Evolutionary conservation across 1,140 invertebrate species (phyloP).

Genomic region (Lordiphosa mommai): DNA sequence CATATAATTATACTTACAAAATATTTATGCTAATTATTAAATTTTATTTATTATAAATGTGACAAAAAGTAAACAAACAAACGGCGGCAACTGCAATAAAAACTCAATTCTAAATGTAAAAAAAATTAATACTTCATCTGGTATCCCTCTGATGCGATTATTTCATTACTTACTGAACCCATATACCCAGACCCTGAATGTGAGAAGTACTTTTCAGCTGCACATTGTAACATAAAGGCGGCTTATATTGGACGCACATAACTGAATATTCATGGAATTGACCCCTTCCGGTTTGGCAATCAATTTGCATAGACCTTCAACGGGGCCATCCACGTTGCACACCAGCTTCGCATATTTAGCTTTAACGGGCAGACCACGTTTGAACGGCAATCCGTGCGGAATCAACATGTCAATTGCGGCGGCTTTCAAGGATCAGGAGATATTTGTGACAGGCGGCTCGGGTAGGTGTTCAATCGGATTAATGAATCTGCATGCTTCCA

Average conservation of each 20-base stretch:
- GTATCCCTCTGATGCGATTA: too few relatives aligned
- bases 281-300: conserved; percentile 5
- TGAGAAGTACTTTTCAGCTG: too few relatives aligned
- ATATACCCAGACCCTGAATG: not conserved
- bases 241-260: not conserved
- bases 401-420: conserved; percentile 76
- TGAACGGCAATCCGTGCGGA: conserved; percentile 22
- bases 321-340: not conserved
- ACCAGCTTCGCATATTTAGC: conserved; percentile 1
- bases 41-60: conserved; percentile 53
- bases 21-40: conserved; percentile 43
- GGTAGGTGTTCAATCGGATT: conserved; percentile 28
- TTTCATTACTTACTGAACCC: too few relatives aligned
- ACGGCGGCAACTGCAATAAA: conserved; percentile 45
- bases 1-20: conserved; percentile 5
- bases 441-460: conserved; percentile 87
- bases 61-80: conserved; percentile 10
- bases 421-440: conserved; percentile 82
- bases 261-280: conserved; percentile 49
- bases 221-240: not conserved
- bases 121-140: too few relatives aligned
- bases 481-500: not conserved
- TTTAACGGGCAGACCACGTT: conserved; percentile 30
- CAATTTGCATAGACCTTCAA: not conserved
- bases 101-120: conserved; percentile 42